A percentile compares a stretch with the other conserved stretches of the same genome.
phyloP scores from a whole-genome alignment of 1,140 invertebrate genomes.

The Drosophila kanapiae region DNA sequence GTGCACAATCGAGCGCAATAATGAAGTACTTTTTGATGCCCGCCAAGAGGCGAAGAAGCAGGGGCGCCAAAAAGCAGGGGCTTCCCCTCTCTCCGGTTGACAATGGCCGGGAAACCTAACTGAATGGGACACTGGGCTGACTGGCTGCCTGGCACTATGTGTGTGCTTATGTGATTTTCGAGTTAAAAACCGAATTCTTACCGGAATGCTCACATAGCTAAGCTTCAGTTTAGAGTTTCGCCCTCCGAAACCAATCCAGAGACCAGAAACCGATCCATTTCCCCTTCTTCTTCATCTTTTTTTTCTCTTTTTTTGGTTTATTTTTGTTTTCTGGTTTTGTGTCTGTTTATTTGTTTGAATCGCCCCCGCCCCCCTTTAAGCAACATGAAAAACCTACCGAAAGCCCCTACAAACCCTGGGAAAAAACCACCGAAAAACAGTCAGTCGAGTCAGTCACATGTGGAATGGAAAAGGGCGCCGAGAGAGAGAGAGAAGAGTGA shows the following conservation, averaged over 20 bases:
- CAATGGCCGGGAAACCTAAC: slow-evolving; percentile 32
- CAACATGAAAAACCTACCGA: neutral
- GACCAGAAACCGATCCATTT: slow-evolving; percentile 23
- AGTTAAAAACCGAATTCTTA: slow-evolving; percentile 73
- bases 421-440: slow-evolving; percentile 21
- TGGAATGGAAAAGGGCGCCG: slow-evolving; percentile 13
- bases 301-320: slow-evolving; percentile 38
- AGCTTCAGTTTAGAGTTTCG: neutral
- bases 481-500: neutral
- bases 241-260: slow-evolving; percentile 3
- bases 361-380: neutral
- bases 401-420: neutral
- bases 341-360: slow-evolving; percentile 67
- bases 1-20: slow-evolving; percentile 80
- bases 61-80: neutral
- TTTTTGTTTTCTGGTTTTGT: slow-evolving; percentile 53
- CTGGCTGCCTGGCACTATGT: slow-evolving; percentile 6
- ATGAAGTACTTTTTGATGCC: slow-evolving; percentile 79
- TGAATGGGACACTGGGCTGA: slow-evolving; percentile 3
- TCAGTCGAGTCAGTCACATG: slow-evolving; percentile 38
- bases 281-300: neutral
- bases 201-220: slow-evolving; percentile 45
- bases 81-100: slow-evolving; percentile 17
- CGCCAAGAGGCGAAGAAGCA: slow-evolving; percentile 11
- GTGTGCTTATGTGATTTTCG: slow-evolving; percentile 69